phyloP scores from a whole-genome alignment of 2,797 vertebrate species.

The Acanthopagrus latus region DNA sequence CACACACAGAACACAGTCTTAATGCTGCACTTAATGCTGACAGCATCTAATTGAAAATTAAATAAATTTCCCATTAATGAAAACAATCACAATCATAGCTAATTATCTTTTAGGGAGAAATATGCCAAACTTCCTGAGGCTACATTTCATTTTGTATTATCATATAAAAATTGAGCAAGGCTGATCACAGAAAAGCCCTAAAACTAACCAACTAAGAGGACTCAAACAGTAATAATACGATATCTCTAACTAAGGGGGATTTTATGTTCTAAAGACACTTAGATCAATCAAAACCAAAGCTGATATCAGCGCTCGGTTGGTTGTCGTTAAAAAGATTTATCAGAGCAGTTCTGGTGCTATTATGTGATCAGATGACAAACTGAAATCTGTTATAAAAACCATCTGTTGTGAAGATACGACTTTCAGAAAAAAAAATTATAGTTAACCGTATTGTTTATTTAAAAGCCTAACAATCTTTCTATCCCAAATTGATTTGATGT shows the following conservation, averaged over 20 bases:
- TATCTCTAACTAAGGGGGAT: neutral
- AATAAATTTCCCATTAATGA: neutral
- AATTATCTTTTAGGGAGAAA: neutral
- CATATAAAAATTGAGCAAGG: neutral
- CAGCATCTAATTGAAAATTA: neutral
- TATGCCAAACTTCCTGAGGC: neutral
- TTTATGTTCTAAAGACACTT: neutral
- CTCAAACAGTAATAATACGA: neutral
- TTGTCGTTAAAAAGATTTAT: neutral
- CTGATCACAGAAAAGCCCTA: neutral
- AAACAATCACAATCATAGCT: neutral
- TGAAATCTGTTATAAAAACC: neutral
- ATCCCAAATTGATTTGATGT: slow-evolving; percentile 1
- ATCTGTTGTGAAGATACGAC: neutral
- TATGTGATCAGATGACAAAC: neutral
- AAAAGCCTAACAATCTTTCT: neutral
- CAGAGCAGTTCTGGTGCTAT: neutral
- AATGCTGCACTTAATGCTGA: neutral
- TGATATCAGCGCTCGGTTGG: neutral
- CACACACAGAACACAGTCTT: neutral
- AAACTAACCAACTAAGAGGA: neutral
- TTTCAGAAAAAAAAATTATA: neutral
- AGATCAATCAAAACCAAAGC: neutral
- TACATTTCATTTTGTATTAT: slow-evolving; percentile 8
- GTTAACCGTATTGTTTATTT: neutral